Base-by-base conservation (phyloP, 1,140 invertebrate genomes). In the Drosophila kurseongensis region DNA sequence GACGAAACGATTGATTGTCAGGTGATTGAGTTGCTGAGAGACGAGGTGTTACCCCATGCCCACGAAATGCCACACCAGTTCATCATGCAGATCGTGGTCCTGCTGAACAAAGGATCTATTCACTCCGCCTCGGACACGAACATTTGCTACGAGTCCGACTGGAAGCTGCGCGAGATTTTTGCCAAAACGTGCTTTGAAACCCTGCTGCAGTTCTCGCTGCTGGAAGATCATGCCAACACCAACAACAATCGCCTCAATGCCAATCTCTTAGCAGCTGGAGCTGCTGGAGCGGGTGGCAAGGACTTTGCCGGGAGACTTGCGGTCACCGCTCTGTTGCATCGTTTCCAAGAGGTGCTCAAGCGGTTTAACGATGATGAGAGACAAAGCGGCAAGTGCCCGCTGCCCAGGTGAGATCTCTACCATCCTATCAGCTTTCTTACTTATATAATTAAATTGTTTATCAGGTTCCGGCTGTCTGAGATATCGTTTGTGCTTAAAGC, bases 401-500 rank as follows among this genome's bases (percentile, higher is more conserved):
- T 98, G 58, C 97, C 98, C 12, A 96, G 97, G 97, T 98, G 93
- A 56, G 73, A 41, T 18, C 7, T 6, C 0, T 14, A 4, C 3
- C 0, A 9, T 32, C 18, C 8, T 16, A 32, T 16, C 10, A 6
- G 0, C n/a, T 14, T 1, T 1, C 29, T 32, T 32, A 32, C 29
- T 12, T 5, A 51, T 35, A 10, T 50, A 14, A 12, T n/a, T 1
- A n/a, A 35, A 10, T n/a, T 3, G 2, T 12, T 51, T 9, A 4
- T n/a, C 93, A 98, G 98, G 92, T 97, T 98, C 85, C 94, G 98
- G 61, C 94, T 99, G 56, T 98, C 98, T 4, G 98, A 99, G 93
- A 98, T 99, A 92, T 97, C 97, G 41, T 99, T 98, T 93, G 98
- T 99, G n/a, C 92, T 99, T 32, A 98, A 99, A 93, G 98, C 98